Base-by-base conservation (phyloP, 2,113 vertebrate genomes). In the Cheilinus undulatus region DNA sequence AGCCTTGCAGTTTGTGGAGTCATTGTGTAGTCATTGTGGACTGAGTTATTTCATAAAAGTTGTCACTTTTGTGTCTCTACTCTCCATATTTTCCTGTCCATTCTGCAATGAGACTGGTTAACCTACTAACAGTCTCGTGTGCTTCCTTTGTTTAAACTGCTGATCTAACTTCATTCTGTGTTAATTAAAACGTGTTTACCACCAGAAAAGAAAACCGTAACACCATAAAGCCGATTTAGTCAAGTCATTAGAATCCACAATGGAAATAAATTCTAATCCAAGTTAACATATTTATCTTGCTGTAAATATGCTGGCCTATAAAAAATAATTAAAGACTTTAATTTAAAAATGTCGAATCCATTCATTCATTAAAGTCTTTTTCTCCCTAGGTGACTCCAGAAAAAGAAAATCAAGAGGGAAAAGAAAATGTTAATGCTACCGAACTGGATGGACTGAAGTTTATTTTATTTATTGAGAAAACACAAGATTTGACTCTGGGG, bases 391-490 rank as follows among this genome's bases (percentile, higher is more conserved):
- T 80, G 80, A 75, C 49, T 70, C 85, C 32, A 84, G 86, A 69
- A 94, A 92, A 87, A 91, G 78, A 60, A 93, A 91, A 74, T 49
- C 81, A 0, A 92, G 87, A 89, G 90, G 91, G 64, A 93, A 87
- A 80, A 86, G 89, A 49, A 94, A 87, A 84, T 91, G 64, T 62
- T 93, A 69, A 91, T 40, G 15, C 74, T 28, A 15, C 10, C 62
- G 53, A 77, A 52, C 70, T 81, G 72, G 69, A 80, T 46, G 48
- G 65, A 83, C 36, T 42, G 5, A 22, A 50, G 13, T 67, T 0
- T 36, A 17, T 61, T 69, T 79, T 59, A 75, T 75, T 75, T 72
- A 74, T 6, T 60, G 51, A 76, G 38, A 15, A 32, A 15, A 32
- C 8, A 30, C 28, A 46, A 76, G 43, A 46, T 58, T 50, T 46